Evolutionary conservation across 2,888 invertebrate species (phyloP).

Genomic region (Kuschelorhynchus macadamiae): DNA sequence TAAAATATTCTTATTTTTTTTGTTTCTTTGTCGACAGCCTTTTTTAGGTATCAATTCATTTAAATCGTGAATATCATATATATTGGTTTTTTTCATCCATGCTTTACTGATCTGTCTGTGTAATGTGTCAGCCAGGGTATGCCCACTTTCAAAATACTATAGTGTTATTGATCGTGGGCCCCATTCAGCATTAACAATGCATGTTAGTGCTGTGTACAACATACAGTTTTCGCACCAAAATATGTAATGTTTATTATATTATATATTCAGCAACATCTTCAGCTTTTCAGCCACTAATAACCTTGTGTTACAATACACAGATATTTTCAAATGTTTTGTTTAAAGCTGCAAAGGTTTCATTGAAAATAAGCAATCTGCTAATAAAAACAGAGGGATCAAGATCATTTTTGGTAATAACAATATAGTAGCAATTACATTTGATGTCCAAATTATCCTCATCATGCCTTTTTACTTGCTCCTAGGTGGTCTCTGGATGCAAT

Average conservation of each 20-base stretch:
- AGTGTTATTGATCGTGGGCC: not conserved
- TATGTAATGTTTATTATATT: not conserved
- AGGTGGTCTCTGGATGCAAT: no score
- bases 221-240: constrained; percentile 9
- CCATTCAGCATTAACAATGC: constrained; percentile 1
- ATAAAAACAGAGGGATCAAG: constrained; percentile 9
- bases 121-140: not conserved
- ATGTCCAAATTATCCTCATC: no score
- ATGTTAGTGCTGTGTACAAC: not conserved
- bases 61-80: constrained; percentile 5
- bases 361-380: constrained; percentile 5
- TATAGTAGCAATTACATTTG: no score
- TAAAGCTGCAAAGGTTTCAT: constrained; percentile 8
- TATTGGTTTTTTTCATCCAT: not conserved
- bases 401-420: constrained; percentile 2
- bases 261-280: constrained; percentile 3
- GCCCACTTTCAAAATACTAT: constrained; percentile 1
- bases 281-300: not conserved
- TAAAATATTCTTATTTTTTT: no score
- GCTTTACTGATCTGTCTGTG: no score
- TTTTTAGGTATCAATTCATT: constrained; percentile 3
- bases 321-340: constrained; percentile 4
- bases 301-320: constrained; percentile 2
- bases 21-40: no score
- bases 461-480: no score